Evolutionary conservation across 2,888 invertebrate genomes (phyloP).

Genomic region (Pollenia amentaria): DNA sequence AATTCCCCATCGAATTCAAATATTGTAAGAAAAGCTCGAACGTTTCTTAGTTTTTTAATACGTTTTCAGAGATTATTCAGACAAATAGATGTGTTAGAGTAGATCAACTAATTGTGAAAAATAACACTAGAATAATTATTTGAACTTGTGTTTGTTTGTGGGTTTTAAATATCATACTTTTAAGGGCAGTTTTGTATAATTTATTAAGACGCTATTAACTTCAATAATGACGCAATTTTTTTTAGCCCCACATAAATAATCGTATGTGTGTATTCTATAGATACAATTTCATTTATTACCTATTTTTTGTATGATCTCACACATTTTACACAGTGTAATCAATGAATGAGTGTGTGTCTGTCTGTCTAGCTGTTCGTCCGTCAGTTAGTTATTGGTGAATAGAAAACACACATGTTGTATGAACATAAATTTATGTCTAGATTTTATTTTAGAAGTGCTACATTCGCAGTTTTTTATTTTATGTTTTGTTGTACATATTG

Average conservation of each 20-base stretch:
- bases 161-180: background rate
- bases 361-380: background rate
- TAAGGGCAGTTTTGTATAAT: background rate
- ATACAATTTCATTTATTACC: background rate
- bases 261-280: background rate
- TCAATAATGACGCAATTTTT: constrained; percentile 48
- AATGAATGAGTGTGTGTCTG: constrained; percentile 3
- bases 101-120: too few species aligned
- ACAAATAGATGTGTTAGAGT: too few species aligned
- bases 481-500: constrained; percentile 1
- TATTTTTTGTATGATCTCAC: constrained; percentile 51
- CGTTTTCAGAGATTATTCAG: too few species aligned
- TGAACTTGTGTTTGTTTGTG: background rate
- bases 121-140: background rate
- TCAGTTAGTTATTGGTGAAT: too few species aligned
- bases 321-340: background rate
- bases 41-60: too few species aligned
- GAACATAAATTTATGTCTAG: constrained; percentile 23
- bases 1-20: too few species aligned
- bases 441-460: constrained; percentile 28
- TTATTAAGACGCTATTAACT: constrained; percentile 19
- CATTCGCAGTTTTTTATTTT: constrained; percentile 10
- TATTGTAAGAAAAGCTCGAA: too few species aligned
- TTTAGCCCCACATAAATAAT: constrained; percentile 10
- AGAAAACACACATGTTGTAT: constrained; percentile 3